Base-by-base conservation (phyloP, 2,797 vertebrate species). In the Tapirus indicus region DNA sequence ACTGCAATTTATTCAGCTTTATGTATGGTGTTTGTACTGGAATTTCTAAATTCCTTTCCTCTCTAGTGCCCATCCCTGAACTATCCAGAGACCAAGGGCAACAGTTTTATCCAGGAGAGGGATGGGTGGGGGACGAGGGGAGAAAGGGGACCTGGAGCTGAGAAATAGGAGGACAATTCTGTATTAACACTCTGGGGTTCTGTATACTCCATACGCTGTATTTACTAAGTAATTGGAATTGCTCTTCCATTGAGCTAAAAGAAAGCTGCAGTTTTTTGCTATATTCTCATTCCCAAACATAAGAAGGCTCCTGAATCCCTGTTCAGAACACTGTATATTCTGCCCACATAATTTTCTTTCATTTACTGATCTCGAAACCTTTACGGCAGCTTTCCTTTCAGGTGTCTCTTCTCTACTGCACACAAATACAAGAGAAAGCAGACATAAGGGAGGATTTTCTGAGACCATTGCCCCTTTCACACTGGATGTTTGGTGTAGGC, bases 11-110 rank as follows among this genome's bases (percentile, higher is more conserved):
- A 66, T 68, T 32, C 77, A 98, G 97, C 96, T 97, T 85, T 47
- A 1, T 64, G 4, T 32, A 1, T 92, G 29, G 62, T 78, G 83
- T 82, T 97, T 80, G 78, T 69, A 44, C 71, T 85, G 58, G 79
- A 92, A 97, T 97, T 97, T 97, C 74, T 83, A 92, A 96, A 95
- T 93, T 88, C 95, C 74, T 96, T 94, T 96, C 78, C 75, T 91
- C 79, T 93, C 54, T 71, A n/a, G 71, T 16, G 52, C 54, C 93
- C 54, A 85, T 60, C 90, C 95, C 60, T 44, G 41, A 94, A 86
- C 49, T 92, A 64, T 29, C 52, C 60, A 87, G 90, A 95, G 41
- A 93, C 84, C 69, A 32, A 49, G 20, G 38, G 64, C 94, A 97
- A 86, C 91, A 93, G 52, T 96, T 93, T 92, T 93, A 18, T 82